Evolutionary conservation across 2,888 invertebrate species (phyloP).

Genomic region (Cheilosia soror): DNA sequence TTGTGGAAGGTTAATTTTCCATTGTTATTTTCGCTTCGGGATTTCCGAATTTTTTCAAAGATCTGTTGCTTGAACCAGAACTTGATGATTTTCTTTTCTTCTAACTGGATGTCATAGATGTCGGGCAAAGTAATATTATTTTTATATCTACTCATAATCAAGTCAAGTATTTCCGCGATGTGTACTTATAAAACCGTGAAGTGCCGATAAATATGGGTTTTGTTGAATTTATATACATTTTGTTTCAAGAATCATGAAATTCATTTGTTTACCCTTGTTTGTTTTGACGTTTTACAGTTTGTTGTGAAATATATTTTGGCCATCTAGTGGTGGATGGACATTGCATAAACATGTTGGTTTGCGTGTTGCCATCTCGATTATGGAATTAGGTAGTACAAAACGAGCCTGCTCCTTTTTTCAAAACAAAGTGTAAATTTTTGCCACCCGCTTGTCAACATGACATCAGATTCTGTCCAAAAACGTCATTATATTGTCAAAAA

Average conservation of each 20-base stretch:
- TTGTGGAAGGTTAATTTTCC: slow-evolving; percentile 95
- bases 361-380: not conserved
- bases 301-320: slow-evolving; percentile 18
- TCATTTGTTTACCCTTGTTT: not conserved
- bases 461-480: too few species aligned
- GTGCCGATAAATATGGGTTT: not conserved
- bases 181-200: not conserved
- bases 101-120: slow-evolving; percentile 79
- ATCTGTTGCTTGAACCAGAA: slow-evolving; percentile 95
- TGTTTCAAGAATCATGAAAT: not conserved
- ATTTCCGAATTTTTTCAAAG: slow-evolving; percentile 90
- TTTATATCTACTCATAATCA: slow-evolving; percentile 29
- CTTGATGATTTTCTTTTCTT: slow-evolving; percentile 91
- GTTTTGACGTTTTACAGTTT: slow-evolving; percentile 30
- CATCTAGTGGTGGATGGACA: slow-evolving; percentile 23
- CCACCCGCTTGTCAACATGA: too few species aligned
- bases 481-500: too few species aligned
- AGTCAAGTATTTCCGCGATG: not conserved
- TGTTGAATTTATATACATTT: slow-evolving; percentile 4
- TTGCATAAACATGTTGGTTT: not conserved
- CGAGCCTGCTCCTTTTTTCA: too few species aligned
- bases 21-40: slow-evolving; percentile 13
- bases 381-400: too few species aligned
- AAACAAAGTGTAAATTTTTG: too few species aligned
- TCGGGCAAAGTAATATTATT: slow-evolving; percentile 47